A percentile compares a stretch with the other conserved stretches of the same genome.
Evolutionary conservation across 2,888 invertebrate species (phyloP).

Genomic region (Balanococcus diminutus): DNA sequence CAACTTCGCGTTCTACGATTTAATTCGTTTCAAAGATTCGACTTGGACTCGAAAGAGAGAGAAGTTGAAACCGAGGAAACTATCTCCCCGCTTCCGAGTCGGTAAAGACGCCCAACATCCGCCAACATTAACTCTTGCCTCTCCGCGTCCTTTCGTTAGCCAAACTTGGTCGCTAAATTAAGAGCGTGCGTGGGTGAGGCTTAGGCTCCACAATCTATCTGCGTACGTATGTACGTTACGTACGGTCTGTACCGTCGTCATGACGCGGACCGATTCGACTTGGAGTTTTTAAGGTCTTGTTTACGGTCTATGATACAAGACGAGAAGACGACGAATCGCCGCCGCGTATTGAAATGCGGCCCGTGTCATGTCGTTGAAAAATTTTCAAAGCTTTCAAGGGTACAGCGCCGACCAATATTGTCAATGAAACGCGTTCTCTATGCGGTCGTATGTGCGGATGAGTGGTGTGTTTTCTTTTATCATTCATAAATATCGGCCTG

Average conservation of each 20-base stretch:
- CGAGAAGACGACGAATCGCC: not conserved
- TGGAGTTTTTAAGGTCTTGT: conserved; percentile 49
- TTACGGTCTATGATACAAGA: not conserved
- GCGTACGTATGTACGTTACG: not conserved
- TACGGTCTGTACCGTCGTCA: not conserved
- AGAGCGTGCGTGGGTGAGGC: conserved; percentile 53
- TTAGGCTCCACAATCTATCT: conserved; percentile 13
- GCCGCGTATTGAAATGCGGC: not conserved
- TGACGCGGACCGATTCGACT: not conserved
- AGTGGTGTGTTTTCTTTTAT: not conserved
- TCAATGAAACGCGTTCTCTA: conserved; percentile 1
- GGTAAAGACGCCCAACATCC: conserved; percentile 50
- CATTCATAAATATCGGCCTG: not conserved
- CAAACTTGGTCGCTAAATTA: conserved; percentile 55
- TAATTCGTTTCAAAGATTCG: conserved; percentile 14
- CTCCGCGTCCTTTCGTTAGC: conserved; percentile 44
- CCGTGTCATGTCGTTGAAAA: not conserved
- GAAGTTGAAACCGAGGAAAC: conserved; percentile 29
- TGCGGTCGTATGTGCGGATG: not conserved
- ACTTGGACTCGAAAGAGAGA: not conserved
- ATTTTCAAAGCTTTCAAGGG: not conserved
- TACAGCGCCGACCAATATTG: not conserved
- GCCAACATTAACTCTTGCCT: conserved; percentile 44
- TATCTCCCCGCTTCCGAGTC: conserved; percentile 46
- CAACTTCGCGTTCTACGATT: conserved; percentile 27